phyloP scores from a whole-genome alignment of 2,113 vertebrate species.

The Eretmochelys imbricata region DNA sequence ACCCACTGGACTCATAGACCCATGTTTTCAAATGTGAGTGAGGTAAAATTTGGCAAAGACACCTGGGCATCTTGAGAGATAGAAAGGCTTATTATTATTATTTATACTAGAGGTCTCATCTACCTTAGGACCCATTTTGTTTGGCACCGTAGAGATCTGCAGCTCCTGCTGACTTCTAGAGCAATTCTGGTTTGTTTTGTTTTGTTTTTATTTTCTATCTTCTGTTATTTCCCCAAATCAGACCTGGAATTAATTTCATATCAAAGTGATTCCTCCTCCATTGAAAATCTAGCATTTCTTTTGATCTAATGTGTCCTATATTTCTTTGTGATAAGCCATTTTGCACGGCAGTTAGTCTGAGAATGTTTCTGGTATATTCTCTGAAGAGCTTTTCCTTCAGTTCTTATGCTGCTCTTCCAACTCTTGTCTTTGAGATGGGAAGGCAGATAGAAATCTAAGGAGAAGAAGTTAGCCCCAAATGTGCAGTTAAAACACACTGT shows the following conservation, averaged over 20 bases:
- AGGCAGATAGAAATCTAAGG: background rate
- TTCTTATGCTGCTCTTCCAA: background rate
- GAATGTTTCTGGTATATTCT: background rate
- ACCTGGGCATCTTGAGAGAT: background rate
- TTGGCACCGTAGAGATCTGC: background rate
- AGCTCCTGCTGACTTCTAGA: background rate
- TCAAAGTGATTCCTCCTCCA: background rate
- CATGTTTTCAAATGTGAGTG: background rate
- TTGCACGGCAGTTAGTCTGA: background rate
- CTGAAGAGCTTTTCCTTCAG: background rate
- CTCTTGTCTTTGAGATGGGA: background rate
- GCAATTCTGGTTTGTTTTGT: rapidly evolving
- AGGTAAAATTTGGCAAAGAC: background rate
- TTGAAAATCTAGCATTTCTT: background rate
- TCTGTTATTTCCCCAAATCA: background rate
- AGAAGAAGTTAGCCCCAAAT: background rate
- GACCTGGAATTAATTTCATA: background rate
- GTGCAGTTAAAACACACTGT: background rate
- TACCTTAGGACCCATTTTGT: background rate
- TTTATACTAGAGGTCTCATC: background rate
- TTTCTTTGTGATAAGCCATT: background rate
- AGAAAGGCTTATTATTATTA: background rate
- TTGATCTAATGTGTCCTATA: background rate
- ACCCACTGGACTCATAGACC: background rate
- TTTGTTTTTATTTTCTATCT: background rate